Evolutionary conservation across 37 sponge, comb jelly and placozoan species (phyloP).

Genomic region (Chondrilla cf. caribensis): DNA sequence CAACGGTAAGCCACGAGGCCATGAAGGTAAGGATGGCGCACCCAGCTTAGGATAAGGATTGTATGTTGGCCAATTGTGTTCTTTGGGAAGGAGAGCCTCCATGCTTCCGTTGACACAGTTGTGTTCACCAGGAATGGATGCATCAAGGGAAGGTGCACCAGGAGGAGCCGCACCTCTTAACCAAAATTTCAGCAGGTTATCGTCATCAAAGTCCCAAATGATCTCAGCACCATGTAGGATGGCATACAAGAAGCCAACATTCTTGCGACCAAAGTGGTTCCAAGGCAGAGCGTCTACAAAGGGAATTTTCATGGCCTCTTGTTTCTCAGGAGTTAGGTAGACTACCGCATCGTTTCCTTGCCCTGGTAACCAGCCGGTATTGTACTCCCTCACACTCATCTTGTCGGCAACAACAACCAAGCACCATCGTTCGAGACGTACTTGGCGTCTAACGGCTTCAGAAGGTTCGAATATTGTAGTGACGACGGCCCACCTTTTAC

Average conservation of each 20-base stretch:
- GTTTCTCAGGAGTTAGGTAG: conserved; percentile 29
- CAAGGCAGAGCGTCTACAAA: conserved; percentile 41
- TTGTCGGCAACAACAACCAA: conserved; percentile 51
- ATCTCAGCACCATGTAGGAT: conserved; percentile 46
- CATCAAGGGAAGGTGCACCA: conserved; percentile 29
- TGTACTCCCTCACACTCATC: conserved; percentile 29
- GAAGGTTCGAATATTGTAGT: conserved; percentile 42
- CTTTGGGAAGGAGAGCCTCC: background rate
- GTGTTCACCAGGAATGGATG: background rate
- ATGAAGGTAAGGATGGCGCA: conserved; percentile 37
- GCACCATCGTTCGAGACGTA: conserved; percentile 38
- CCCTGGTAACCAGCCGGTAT: conserved; percentile 24
- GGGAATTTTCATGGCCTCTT: conserved; percentile 1
- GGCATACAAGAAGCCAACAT: conserved; percentile 63
- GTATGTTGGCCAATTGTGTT: conserved; percentile 32
- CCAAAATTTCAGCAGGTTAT: conserved; percentile 60
- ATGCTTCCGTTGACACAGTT: background rate
- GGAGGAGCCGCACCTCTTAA: conserved; percentile 37
- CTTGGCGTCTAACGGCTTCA: conserved; percentile 34
- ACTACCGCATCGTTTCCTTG: conserved; percentile 35
- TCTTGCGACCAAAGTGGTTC: conserved; percentile 60
- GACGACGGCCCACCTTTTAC: conserved; percentile 52
- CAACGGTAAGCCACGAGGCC: conserved; percentile 63
- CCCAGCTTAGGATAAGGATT: conserved; percentile 57
- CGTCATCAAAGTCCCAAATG: conserved; percentile 68